A percentile compares a stretch with the other conserved stretches of the same genome.
These are phyloP conservation scores for Allygus modestus DNA, from an alignment of 2,888 invertebrate genomes.

Conservation along the genomic window DNA sequence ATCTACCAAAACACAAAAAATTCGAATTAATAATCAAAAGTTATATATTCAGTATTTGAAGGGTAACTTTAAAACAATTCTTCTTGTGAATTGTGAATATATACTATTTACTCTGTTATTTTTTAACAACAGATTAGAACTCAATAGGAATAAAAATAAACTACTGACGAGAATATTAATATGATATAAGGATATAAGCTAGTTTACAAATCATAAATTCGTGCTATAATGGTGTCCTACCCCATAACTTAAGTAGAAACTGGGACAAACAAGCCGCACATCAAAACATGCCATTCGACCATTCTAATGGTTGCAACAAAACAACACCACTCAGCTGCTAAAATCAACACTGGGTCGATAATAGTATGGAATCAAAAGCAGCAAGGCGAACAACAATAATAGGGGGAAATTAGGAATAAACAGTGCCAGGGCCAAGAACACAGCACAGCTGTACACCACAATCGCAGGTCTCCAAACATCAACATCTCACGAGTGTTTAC, in stretches of 20 bases:
- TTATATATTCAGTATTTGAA: too few species aligned
- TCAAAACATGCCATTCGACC: conserved; percentile 1
- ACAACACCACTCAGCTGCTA: conserved; percentile 37
- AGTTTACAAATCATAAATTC: too few species aligned
- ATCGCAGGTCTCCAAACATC: conserved; percentile 31
- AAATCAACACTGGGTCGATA: conserved; percentile 30
- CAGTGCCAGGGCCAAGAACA: conserved; percentile 35
- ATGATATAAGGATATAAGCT: too few species aligned
- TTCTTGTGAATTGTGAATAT: too few species aligned
- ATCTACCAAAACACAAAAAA: too few species aligned
- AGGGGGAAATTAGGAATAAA: conserved; percentile 26
- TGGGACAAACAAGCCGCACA: not conserved
- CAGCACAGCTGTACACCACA: conserved; percentile 34
- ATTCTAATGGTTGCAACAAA: not conserved
- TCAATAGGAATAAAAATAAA: too few species aligned
- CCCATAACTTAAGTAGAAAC: not conserved
- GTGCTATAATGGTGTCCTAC: too few species aligned
- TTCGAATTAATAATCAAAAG: too few species aligned
- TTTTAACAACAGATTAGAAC: too few species aligned
- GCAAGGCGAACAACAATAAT: conserved; percentile 36
- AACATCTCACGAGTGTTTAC: conserved; percentile 22
- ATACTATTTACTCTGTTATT: too few species aligned
- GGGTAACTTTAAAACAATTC: too few species aligned
- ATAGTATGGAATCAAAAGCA: conserved; percentile 37
- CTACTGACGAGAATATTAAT: too few species aligned